Conservation (phyloP, 2,888 invertebrate genomes). For the Ceraclea dissimilis region DNA sequence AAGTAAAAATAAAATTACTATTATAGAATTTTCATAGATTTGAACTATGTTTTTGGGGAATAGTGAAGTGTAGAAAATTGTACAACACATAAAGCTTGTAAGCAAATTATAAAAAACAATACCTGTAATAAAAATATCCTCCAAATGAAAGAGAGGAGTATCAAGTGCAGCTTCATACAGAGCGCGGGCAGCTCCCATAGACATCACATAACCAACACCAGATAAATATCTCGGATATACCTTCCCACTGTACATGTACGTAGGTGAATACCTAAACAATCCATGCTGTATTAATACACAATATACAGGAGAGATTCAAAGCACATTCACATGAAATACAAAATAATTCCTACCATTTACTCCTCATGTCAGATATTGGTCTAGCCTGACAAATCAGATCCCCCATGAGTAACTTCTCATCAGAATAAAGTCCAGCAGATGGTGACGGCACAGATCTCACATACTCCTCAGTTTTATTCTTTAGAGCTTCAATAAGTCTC, state of each 20-base stretch:
- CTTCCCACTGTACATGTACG: conserved; percentile 64
- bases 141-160: conserved; percentile 66
- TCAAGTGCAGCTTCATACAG: conserved; percentile 60
- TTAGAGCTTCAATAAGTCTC: conserved; percentile 49
- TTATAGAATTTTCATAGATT: not conserved
- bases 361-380: conserved; percentile 63
- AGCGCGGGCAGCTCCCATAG: conserved; percentile 55
- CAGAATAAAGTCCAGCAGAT: conserved; percentile 27
- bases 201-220: conserved; percentile 74
- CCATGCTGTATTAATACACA: too few relatives aligned
- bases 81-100: too few relatives aligned
- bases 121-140: conserved; percentile 76
- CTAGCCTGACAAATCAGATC: conserved; percentile 70
- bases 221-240: conserved; percentile 75
- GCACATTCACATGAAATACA: too few relatives aligned
- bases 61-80: too few relatives aligned
- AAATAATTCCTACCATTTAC: conserved; percentile 64
- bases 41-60: not conserved
- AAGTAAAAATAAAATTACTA: too few relatives aligned
- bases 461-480: conserved; percentile 31
- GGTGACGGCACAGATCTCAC: conserved; percentile 27
- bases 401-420: conserved; percentile 57
- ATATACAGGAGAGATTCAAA: too few relatives aligned
- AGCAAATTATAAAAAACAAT: conserved; percentile 29
- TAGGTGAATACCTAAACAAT: conserved; percentile 61